A percentile compares a stretch with the other conserved stretches of the same genome.
phyloP scores from a whole-genome alignment of 2,888 invertebrate genomes.

The Junonia oenone region DNA sequence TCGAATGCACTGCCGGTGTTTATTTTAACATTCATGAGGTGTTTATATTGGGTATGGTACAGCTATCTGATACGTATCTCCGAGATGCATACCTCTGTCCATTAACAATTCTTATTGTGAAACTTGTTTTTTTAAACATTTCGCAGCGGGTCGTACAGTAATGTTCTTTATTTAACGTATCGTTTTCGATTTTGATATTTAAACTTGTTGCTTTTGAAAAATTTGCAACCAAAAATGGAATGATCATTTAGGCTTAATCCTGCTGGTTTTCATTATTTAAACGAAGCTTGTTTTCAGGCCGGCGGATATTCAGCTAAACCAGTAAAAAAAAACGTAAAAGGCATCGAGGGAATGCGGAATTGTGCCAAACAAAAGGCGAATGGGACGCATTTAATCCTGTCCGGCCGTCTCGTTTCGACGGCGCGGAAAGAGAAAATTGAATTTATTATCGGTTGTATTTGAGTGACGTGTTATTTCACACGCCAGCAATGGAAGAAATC shows the following conservation, averaged over 20 bases:
- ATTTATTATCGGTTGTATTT: conserved; percentile 77
- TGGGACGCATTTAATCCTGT: conserved; percentile 72
- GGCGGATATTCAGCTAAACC: conserved; percentile 32
- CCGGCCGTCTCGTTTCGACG: conserved; percentile 59
- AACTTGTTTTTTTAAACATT: conserved; percentile 11
- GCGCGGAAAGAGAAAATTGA: conserved; percentile 69
- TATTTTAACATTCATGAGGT: conserved; percentile 27
- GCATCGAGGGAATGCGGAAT: conserved; percentile 46
- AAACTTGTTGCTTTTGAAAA: neutral
- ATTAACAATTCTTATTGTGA: conserved; percentile 12
- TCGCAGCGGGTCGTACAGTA: neutral
- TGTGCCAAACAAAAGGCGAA: conserved; percentile 71
- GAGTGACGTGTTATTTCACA: conserved; percentile 79
- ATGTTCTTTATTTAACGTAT: neutral
- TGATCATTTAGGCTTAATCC: conserved; percentile 13
- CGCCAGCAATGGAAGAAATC: conserved; percentile 54
- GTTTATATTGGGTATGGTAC: conserved; percentile 21
- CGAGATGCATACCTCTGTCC: conserved; percentile 12
- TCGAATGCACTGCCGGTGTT: conserved; percentile 7
- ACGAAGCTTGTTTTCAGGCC: conserved; percentile 20
- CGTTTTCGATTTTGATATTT: neutral
- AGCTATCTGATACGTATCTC: conserved; percentile 21
- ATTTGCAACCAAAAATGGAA: conserved; percentile 10
- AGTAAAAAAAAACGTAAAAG: conserved; percentile 44
- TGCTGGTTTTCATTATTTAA: conserved; percentile 23